These are phyloP conservation scores for human (Homo sapiens) DNA, from an alignment of 2,113 vertebrate species.

Conservation along the genomic window DNA sequence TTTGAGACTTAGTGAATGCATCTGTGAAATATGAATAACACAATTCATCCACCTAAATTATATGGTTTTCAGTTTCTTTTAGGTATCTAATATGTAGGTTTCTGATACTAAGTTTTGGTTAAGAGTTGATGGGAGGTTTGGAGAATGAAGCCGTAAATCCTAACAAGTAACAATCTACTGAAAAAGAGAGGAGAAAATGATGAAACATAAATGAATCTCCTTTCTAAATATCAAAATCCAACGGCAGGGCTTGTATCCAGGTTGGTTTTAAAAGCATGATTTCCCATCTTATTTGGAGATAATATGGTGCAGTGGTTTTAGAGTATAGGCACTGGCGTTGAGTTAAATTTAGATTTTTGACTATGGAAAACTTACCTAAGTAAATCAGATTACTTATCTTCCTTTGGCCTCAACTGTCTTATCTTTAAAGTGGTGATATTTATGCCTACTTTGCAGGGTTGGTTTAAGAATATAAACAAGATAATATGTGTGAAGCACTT, in stretches of 20 bases:
- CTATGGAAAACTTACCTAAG: not conserved
- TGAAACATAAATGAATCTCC: not conserved
- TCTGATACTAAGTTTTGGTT: not conserved
- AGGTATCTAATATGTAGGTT: not conserved
- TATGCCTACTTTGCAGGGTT: not conserved
- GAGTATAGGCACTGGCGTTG: not conserved
- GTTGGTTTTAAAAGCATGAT: not conserved
- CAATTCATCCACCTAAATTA: not conserved
- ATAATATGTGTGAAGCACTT: not conserved
- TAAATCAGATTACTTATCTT: not conserved
- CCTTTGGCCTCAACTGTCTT: not conserved
- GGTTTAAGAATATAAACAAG: constrained; percentile 7
- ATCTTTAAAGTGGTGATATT: not conserved
- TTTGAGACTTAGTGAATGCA: not conserved
- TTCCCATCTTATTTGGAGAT: not conserved
- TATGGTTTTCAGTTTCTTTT: not conserved
- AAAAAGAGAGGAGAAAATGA: not conserved
- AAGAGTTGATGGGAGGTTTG: not conserved
- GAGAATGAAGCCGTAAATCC: not conserved
- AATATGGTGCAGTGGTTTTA: not conserved
- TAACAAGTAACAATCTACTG: not conserved
- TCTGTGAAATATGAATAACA: not conserved
- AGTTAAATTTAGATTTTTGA: not conserved
- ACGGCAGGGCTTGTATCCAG: not conserved
- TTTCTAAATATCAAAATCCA: not conserved